These are phyloP conservation scores for human (Homo sapiens) DNA, from an alignment of 2,113 vertebrate species.

Conservation along the genomic window GRCh38 chr18:45998001-45998500, in stretches of 20 bases:
- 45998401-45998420: background rate
- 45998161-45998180: background rate
- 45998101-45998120: background rate
- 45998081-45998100: background rate
- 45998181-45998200: background rate
- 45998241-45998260: background rate
- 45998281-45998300: background rate
- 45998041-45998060: background rate
- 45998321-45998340: background rate
- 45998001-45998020: background rate
- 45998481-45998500: background rate
- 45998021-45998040: background rate
- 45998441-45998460: background rate
- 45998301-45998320: background rate
- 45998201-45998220: background rate
- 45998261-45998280: fast-evolving
- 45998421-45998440: background rate
- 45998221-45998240: background rate
- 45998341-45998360: background rate
- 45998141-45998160: background rate
- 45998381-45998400: background rate
- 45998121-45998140: background rate
- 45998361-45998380: background rate
- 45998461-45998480: background rate
- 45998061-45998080: background rate